Evolutionary conservation across 2,888 invertebrate genomes (phyloP), one percentile per base, ranked within the genome.

Genomic region (Habrosyne pyritoides): DNA sequence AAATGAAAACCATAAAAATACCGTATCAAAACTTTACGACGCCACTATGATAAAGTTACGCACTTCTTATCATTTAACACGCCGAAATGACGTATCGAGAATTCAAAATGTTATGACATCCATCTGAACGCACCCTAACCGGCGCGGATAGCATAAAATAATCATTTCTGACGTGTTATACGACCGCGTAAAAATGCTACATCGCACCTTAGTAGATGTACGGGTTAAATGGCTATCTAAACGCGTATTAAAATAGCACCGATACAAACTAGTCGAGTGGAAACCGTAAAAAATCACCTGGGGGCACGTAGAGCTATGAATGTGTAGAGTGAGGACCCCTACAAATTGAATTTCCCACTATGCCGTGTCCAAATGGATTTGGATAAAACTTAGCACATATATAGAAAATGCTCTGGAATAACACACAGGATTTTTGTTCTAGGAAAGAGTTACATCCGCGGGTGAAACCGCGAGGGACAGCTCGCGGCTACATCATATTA

Each of bases 41-140:
- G 55, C 57, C 68, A 73, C 69, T 66, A 75, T 73, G 79, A 82
- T 82, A 85, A 79, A 75, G 28, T 56, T 60, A 62, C 66, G 57
- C 59, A 71, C 67, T 67, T 67, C 76, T 86, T 87, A 89, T 88
- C 87, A 83, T 80, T 80, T 80, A 71, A 73, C 73, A 75, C 75
- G 65, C 59, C 61, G 56, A 69, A 66, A 74, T 81, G 82, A 81
- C 75, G 85, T 85, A 90, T 87, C 82, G 75, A 77, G 84, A 83
- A 86, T 85, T 84, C 86, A 84, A 83, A 91, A 91, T 89, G 90
- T 91, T 90, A 90, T 91, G 91, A 90, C 91, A 88, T 68, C 69
- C 85, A 84, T 86, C 86, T 83, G 79, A 73, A 67, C 79, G 79
- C 79, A 71, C 84, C 84, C 84, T 74, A 77, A 75, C 76, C 67